A percentile compares a stretch with the other conserved stretches of the same genome.
Evolutionary conservation across 1,140 invertebrate species (phyloP).

Genomic region (Camponotus floridanus): DNA sequence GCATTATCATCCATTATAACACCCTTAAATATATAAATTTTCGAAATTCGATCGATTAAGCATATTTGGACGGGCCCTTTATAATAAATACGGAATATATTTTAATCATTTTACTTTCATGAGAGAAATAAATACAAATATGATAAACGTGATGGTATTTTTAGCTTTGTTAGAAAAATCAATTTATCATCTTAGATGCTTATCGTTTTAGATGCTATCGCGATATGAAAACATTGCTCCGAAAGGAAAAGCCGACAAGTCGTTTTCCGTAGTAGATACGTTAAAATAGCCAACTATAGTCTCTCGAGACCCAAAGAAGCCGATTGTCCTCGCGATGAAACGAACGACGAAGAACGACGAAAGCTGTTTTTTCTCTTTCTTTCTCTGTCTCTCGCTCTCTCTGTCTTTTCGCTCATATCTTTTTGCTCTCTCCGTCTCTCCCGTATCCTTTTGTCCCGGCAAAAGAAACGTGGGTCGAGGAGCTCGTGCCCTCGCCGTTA

Average conservation of each 20-base stretch:
- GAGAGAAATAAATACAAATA: not conserved
- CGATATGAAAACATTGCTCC: slow-evolving; percentile 6
- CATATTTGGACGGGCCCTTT: no score
- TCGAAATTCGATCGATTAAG: no score
- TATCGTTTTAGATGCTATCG: not conserved
- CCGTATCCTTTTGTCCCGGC: slow-evolving; percentile 69
- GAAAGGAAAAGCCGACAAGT: slow-evolving; percentile 45
- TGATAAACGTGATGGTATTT: not conserved
- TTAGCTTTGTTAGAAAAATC: not conserved
- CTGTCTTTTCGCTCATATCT: not conserved
- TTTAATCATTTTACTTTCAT: not conserved
- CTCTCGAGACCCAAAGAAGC: slow-evolving; percentile 64
- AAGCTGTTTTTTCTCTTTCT: not conserved
- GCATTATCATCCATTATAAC: slow-evolving; percentile 1
- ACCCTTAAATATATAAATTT: slow-evolving; percentile 2
- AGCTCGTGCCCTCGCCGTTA: slow-evolving; percentile 62
- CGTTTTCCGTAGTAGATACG: slow-evolving; percentile 46
- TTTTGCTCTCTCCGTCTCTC: slow-evolving; percentile 37
- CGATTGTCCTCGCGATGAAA: no score
- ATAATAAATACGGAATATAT: not conserved
- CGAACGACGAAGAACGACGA: slow-evolving; percentile 12
- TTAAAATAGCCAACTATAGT: slow-evolving; percentile 74
- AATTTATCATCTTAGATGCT: not conserved
- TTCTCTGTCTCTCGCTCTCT: slow-evolving; percentile 18
- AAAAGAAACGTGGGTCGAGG: slow-evolving; percentile 71